Evolutionary conservation across 2,888 invertebrate species (phyloP).

Genomic region (Drosophila melanosoma): DNA sequence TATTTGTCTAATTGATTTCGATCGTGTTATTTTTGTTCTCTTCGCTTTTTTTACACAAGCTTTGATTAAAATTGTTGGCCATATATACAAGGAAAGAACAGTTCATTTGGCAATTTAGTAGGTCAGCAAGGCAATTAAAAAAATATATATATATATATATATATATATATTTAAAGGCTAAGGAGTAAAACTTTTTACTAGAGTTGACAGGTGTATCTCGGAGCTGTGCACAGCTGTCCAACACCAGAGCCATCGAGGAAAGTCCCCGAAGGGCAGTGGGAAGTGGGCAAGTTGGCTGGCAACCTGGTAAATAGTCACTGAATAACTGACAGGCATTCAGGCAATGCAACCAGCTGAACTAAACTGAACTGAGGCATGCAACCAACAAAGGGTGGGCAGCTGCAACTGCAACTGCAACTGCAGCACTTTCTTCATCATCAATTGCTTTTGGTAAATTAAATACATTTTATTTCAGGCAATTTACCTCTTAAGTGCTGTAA

Average conservation of each 20-base stretch:
- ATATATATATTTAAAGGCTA: background rate
- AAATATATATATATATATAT: too few species aligned
- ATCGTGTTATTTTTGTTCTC: slow-evolving; percentile 37
- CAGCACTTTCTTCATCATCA: slow-evolving; percentile 28
- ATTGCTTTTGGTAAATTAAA: slow-evolving; percentile 17
- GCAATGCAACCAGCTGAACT: slow-evolving; percentile 42
- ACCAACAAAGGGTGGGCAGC: slow-evolving; percentile 27
- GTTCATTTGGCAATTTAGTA: background rate
- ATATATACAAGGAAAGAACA: background rate
- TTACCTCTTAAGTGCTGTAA: slow-evolving; percentile 11
- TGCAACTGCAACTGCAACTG: slow-evolving; percentile 27
- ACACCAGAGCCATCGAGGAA: slow-evolving; percentile 40
- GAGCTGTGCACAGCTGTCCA: slow-evolving; percentile 27
- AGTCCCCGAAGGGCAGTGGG: slow-evolving; percentile 27
- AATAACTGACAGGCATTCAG: slow-evolving; percentile 65
- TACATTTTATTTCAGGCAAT: slow-evolving; percentile 34
- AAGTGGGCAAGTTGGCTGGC: slow-evolving; percentile 29
- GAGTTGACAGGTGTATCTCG: slow-evolving; percentile 36
- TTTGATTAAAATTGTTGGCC: slow-evolving; percentile 18
- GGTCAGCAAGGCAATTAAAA: background rate
- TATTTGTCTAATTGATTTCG: slow-evolving; percentile 57
- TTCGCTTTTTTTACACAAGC: slow-evolving; percentile 10
- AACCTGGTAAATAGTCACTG: slow-evolving; percentile 40
- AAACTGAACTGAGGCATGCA: slow-evolving; percentile 19
- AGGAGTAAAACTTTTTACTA: slow-evolving; percentile 11